Evolutionary conservation across 2,888 invertebrate species (phyloP).

Genomic region (Dexiosoma caninum): DNA sequence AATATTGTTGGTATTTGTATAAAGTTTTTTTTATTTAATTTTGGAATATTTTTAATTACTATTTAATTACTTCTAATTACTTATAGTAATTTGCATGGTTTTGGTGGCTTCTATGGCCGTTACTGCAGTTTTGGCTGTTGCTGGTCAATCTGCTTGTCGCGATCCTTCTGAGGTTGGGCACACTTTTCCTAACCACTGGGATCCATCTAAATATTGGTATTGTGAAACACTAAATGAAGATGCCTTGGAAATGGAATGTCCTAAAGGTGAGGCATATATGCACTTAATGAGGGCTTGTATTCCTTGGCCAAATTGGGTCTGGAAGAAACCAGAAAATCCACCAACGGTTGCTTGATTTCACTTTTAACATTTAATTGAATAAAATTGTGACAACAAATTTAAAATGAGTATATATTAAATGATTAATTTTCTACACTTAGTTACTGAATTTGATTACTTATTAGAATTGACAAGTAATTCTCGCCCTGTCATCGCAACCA

Average conservation of each 20-base stretch:
- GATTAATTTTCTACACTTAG: no score
- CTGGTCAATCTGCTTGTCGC: conserved; percentile 74
- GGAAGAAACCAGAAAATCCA: conserved; percentile 73
- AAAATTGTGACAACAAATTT: not conserved
- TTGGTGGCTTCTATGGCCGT: conserved; percentile 63
- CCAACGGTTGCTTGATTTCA: conserved; percentile 70
- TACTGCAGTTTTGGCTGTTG: conserved; percentile 63
- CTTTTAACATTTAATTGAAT: not conserved
- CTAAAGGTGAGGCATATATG: conserved; percentile 71
- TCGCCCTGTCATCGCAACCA: no score
- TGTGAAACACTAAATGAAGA: conserved; percentile 68
- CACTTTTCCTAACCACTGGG: conserved; percentile 73
- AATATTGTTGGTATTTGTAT: conserved; percentile 55
- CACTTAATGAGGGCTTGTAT: conserved; percentile 73
- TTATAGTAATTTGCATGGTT: conserved; percentile 56
- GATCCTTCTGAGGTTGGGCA: conserved; percentile 70
- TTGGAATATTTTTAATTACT: not conserved
- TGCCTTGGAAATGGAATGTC: conserved; percentile 70
- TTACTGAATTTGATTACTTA: no score
- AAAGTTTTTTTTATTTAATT: not conserved
- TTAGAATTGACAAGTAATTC: no score
- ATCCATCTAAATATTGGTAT: conserved; percentile 74
- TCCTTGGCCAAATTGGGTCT: conserved; percentile 74
- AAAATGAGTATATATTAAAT: no score
- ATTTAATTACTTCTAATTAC: not conserved